Evolutionary conservation across 2,797 vertebrate genomes (phyloP).

Genomic region (Triplophysa bombifrons): DNA sequence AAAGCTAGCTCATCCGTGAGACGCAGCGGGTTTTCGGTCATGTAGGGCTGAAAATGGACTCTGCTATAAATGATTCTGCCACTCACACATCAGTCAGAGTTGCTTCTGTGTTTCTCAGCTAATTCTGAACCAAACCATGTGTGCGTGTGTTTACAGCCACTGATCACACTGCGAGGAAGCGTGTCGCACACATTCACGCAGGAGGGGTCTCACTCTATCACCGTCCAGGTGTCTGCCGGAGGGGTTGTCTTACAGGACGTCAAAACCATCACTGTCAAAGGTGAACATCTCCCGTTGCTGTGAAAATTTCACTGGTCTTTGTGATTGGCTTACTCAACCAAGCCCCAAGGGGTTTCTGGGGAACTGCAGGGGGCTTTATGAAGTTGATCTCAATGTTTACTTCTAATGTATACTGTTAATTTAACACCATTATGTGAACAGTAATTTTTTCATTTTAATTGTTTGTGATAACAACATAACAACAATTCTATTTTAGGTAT

Average conservation of each 20-base stretch:
- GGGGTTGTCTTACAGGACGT: slow-evolving; percentile 89
- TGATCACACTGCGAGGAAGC: slow-evolving; percentile 94
- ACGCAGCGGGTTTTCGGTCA: slow-evolving; percentile 20
- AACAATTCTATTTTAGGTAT: too few species aligned
- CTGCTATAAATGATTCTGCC: slow-evolving; percentile 41
- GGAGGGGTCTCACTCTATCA: slow-evolving; percentile 87
- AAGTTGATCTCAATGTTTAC: too few species aligned
- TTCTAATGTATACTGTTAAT: too few species aligned
- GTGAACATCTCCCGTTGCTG: slow-evolving; percentile 69
- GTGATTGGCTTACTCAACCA: background rate
- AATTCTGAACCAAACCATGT: background rate
- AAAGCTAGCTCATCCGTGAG: slow-evolving; percentile 38
- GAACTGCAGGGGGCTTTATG: too few species aligned
- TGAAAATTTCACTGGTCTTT: background rate
- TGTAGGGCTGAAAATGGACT: slow-evolving; percentile 21
- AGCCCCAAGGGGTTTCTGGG: background rate
- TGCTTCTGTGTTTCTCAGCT: slow-evolving; percentile 13
- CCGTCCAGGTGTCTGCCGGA: slow-evolving; percentile 90
- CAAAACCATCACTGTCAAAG: slow-evolving; percentile 89
- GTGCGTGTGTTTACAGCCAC: slow-evolving; percentile 76
- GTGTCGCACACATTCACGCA: slow-evolving; percentile 82
- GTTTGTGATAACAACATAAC: background rate
- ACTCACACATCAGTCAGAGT: slow-evolving; percentile 33
- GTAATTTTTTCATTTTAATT: too few species aligned
- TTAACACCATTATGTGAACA: too few species aligned